Evolutionary conservation across 1,140 invertebrate genomes (phyloP).

Genomic region (Dinoponera quadriceps): DNA sequence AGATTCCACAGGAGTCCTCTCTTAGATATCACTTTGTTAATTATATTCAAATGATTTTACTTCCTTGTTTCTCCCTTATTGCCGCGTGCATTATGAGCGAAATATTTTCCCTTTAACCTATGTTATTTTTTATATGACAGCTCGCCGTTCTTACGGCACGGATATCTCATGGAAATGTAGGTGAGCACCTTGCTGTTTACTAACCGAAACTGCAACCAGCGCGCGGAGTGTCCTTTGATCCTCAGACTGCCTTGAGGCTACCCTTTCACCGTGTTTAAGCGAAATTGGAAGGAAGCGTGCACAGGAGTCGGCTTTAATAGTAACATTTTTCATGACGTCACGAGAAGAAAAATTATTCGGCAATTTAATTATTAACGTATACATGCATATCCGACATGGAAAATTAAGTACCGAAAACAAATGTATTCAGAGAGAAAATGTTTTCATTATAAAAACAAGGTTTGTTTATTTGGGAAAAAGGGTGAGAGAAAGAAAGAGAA

Average conservation of each 20-base stretch:
- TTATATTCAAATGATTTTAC: constrained; percentile 30
- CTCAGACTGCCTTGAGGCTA: constrained; percentile 27
- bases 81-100: background rate
- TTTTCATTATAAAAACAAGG: too few relatives aligned
- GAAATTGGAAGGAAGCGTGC: constrained; percentile 46
- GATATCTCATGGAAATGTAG: constrained; percentile 29
- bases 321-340: constrained; percentile 32
- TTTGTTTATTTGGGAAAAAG: too few relatives aligned
- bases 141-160: background rate
- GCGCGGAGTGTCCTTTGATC: constrained; percentile 67
- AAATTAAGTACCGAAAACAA: too few relatives aligned
- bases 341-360: background rate
- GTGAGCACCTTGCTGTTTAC: constrained; percentile 28
- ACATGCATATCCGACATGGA: background rate
- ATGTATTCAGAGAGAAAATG: too few relatives aligned
- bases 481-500: too few relatives aligned
- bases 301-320: constrained; percentile 35
- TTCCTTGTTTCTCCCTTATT: background rate
- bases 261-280: constrained; percentile 64
- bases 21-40: constrained; percentile 68
- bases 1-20: constrained; percentile 68
- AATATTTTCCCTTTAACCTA: background rate
- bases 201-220: constrained; percentile 30
- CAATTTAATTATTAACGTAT: constrained; percentile 15
- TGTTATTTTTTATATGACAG: background rate